phyloP scores from a whole-genome alignment of 1,140 invertebrate species.

The Uloborus diversus region DNA sequence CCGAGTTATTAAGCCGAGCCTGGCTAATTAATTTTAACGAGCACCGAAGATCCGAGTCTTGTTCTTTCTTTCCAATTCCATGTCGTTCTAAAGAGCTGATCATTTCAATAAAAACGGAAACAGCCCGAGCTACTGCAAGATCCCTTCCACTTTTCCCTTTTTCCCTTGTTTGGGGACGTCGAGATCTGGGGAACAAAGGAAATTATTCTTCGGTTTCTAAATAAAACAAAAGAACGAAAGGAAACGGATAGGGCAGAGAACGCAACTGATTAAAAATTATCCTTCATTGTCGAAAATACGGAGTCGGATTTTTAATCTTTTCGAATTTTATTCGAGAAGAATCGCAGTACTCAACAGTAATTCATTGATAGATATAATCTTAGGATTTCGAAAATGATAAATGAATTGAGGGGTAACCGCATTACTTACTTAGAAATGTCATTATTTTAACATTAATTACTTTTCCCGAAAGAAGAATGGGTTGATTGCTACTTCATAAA shows the following conservation, averaged over 20 bases:
- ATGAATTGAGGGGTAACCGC: background rate
- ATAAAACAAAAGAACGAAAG: conserved; percentile 47
- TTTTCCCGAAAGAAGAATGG: background rate
- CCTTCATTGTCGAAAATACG: background rate
- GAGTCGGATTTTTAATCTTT: background rate
- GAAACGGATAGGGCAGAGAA: background rate
- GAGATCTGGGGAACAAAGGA: conserved; percentile 41
- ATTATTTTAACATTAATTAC: background rate
- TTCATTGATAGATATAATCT: no score
- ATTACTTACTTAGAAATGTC: background rate
- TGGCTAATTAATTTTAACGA: conserved; percentile 56
- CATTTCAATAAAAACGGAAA: conserved; percentile 39
- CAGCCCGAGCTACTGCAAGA: background rate
- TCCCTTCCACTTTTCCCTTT: background rate
- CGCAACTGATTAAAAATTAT: conserved; percentile 14
- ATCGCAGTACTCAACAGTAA: no score
- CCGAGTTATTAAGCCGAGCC: conserved; percentile 31
- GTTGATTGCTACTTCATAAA: background rate
- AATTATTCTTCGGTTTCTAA: conserved; percentile 56
- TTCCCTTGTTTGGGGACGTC: conserved; percentile 48
- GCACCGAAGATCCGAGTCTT: conserved; percentile 14
- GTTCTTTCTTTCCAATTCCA: background rate
- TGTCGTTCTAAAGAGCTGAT: background rate
- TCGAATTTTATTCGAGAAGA: background rate
- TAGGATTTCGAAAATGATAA: background rate